Evolutionary conservation across 2,888 invertebrate species (phyloP).

Genomic region (Volucella inflata): DNA sequence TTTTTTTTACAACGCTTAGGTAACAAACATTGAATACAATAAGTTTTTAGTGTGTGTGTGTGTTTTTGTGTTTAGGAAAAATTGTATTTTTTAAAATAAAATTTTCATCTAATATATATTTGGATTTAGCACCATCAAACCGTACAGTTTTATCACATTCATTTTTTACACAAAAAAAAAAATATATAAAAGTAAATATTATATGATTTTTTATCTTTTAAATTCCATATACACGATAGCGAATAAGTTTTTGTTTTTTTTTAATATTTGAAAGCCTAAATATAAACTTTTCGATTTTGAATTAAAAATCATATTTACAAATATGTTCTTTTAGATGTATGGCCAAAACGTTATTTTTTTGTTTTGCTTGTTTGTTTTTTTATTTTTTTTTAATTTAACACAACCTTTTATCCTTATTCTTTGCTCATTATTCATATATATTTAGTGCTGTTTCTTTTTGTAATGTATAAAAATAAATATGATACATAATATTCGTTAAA

Average conservation of each 20-base stretch:
- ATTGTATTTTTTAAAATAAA: constrained; percentile 68
- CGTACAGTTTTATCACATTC: constrained; percentile 78
- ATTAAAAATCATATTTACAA: constrained; percentile 72
- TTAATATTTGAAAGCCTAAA: constrained; percentile 68
- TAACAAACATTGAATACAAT: constrained; percentile 63
- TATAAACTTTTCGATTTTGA: constrained; percentile 65
- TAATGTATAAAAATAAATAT: constrained; percentile 36
- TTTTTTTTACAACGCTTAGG: constrained; percentile 63
- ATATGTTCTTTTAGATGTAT: constrained; percentile 57
- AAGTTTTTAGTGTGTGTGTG: constrained; percentile 64
- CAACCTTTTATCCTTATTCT: constrained; percentile 71
- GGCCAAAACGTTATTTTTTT: constrained; percentile 60
- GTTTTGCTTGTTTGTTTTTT: constrained; percentile 34
- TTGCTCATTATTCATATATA: constrained; percentile 65
- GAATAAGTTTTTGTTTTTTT: constrained; percentile 53
- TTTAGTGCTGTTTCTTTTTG: constrained; percentile 63
- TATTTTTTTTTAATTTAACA: constrained; percentile 59
- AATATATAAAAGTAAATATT: constrained; percentile 80
- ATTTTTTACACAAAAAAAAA: constrained; percentile 79
- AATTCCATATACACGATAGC: constrained; percentile 66
- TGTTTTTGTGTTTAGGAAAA: constrained; percentile 70
- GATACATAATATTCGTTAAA: constrained; percentile 41
- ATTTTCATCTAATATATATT: constrained; percentile 79
- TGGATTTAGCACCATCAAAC: constrained; percentile 84
- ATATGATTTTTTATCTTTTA: constrained; percentile 51